Evolutionary conservation across 1,140 invertebrate species (phyloP), one percentile per base, ranked within the genome.

Genomic region (Leucophenga varia): DNA sequence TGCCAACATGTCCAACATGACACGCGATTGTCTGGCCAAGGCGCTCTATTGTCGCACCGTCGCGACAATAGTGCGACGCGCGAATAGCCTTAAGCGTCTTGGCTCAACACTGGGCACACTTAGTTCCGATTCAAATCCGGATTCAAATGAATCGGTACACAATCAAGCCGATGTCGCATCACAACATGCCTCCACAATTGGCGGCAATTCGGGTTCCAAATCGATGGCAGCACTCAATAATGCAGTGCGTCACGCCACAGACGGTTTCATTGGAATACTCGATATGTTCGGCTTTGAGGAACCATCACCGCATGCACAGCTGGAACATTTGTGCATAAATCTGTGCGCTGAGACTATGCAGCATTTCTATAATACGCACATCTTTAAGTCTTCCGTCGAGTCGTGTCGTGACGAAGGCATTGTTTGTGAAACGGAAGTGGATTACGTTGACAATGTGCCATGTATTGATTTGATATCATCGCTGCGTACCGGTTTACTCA

Each of bases 201-300:
- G 89, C 10, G 79, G 81, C 57, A 81, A 81, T 25, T 87, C 89
- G 4, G 90, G 91, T 32, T 91, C 90, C 17, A 90, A 92, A 72
- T 92, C 90, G 21, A 93, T 95, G 91, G 86, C 89, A 1, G 91
- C 89, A 0, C 77, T 95, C 9, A 95, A 95, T 76, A 93, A 93
- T 70, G 91, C 90, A 1, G 91, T 95, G 17, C 78, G 91, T 43
- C 91, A 94, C 77, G 91, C 91, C n/a, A 95, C 91, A 0, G 91
- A 95, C 71, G 92, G 92, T 3, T 95, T 95, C 73, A 95, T 96
- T 55, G 93, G 93, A 10, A 95, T 95, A 59, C 78, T 96, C 37
- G 93, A 95, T 68, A 95, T 96, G 93, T 96, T 95, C 76, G 93
- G 93, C 1, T 96, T 95, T 76, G 93, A 96, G 79, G 91, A 94